Conservation (phyloP, 1,140 invertebrate species). For the Pogonomyrmex californicus region DNA sequence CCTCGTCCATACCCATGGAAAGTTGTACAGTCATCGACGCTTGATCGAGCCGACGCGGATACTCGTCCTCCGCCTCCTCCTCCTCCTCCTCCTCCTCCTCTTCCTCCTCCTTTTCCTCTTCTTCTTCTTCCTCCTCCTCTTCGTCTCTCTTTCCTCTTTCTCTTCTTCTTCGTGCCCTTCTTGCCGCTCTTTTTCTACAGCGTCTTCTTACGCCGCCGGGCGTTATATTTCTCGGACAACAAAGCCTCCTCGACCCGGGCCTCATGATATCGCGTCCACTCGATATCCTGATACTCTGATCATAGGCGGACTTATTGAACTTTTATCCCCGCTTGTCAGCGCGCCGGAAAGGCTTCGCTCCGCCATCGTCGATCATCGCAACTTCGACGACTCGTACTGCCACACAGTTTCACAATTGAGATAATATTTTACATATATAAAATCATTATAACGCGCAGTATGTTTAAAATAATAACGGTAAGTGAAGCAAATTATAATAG, state of each 20-base stretch:
- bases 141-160: slow-evolving; percentile 23
- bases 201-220: slow-evolving; percentile 20
- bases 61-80: slow-evolving; percentile 38
- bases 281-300: slow-evolving; percentile 50
- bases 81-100: not conserved
- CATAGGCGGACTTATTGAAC: slow-evolving; percentile 25
- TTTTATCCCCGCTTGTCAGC: slow-evolving; percentile 44
- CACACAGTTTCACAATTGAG: not conserved
- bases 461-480: not conserved
- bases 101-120: not conserved
- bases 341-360: not conserved
- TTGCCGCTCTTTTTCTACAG: slow-evolving; percentile 33
- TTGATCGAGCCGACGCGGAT: slow-evolving; percentile 82
- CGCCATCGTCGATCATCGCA: not conserved
- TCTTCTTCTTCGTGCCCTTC: slow-evolving; percentile 22
- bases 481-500: not conserved
- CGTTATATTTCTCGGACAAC: slow-evolving; percentile 52
- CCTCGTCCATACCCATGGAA: slow-evolving; percentile 74
- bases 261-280: slow-evolving; percentile 9
- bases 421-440: not conserved
- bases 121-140: not conserved
- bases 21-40: slow-evolving; percentile 82
- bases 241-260: slow-evolving; percentile 20
- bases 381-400: not conserved
- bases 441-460: not conserved